Evolutionary conservation across 1,140 invertebrate species (phyloP).

Genomic region (Bombus consobrinus): DNA sequence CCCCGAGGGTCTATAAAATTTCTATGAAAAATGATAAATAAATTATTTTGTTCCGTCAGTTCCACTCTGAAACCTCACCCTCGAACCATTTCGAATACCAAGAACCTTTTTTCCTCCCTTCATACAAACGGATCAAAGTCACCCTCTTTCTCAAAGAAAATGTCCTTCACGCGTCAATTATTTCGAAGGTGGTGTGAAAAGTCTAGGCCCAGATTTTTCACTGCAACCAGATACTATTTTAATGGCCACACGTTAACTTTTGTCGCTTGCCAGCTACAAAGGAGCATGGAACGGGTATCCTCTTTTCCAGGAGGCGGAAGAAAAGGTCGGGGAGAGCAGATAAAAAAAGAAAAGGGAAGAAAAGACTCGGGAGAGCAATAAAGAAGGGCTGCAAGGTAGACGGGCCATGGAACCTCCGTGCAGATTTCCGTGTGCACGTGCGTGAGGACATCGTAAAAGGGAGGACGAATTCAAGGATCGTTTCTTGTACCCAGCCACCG

Average conservation of each 20-base stretch:
- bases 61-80: neutral
- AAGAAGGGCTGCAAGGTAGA: constrained; percentile 4
- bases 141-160: neutral
- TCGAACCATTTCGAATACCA: neutral
- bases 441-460: neutral
- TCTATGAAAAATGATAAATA: neutral
- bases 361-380: constrained; percentile 37
- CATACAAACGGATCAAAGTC: neutral
- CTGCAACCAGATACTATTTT: constrained; percentile 7
- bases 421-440: neutral
- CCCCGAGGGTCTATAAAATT: neutral
- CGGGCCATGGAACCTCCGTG: too few relatives aligned
- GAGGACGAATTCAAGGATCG: neutral
- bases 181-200: neutral
- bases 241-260: neutral
- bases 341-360: neutral
- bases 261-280: constrained; percentile 10
- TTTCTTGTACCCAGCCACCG: neutral
- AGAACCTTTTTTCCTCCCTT: neutral
- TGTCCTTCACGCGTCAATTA: neutral
- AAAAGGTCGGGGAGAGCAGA: neutral
- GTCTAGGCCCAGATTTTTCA: neutral
- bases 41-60: neutral
- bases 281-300: neutral
- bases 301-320: neutral